phyloP scores from a whole-genome alignment of 2,797 vertebrate genomes.

The Cirrhinus mrigala region DNA sequence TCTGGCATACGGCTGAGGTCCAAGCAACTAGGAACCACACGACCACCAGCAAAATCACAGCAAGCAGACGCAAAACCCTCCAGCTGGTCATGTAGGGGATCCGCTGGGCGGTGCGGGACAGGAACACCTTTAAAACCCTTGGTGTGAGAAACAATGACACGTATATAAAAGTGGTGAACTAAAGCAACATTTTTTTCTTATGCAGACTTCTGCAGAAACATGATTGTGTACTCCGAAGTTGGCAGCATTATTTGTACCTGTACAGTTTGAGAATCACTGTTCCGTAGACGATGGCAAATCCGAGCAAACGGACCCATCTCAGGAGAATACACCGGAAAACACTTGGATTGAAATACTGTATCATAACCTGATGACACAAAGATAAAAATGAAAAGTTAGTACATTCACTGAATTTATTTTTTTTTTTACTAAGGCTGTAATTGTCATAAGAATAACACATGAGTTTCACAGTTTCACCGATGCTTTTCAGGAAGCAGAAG shows the following conservation, averaged over 20 bases:
- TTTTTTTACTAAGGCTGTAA: background rate
- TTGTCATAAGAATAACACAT: background rate
- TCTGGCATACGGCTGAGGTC: slow-evolving; percentile 94
- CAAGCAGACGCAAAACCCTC: slow-evolving; percentile 91
- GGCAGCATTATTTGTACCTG: slow-evolving; percentile 82
- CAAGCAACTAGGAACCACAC: slow-evolving; percentile 96
- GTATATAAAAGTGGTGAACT: background rate
- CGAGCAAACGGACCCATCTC: slow-evolving; percentile 96
- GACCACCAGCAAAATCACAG: slow-evolving; percentile 90
- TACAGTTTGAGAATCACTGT: slow-evolving; percentile 95
- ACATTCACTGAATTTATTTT: background rate
- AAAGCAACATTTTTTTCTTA: background rate
- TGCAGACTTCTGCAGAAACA: background rate
- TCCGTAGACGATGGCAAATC: slow-evolving; percentile 93
- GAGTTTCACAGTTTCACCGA: background rate
- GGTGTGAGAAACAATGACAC: background rate
- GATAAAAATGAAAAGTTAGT: background rate
- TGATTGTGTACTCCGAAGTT: background rate
- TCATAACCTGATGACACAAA: slow-evolving; percentile 87
- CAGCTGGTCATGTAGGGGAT: slow-evolving; percentile 98
- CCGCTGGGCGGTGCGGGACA: slow-evolving; percentile 95
- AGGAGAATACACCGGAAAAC: slow-evolving; percentile 93
- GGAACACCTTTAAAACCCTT: slow-evolving; percentile 97
- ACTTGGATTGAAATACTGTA: slow-evolving; percentile 94
- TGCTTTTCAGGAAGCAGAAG: slow-evolving; percentile 4